Evolutionary conservation across 2,888 invertebrate species (phyloP), one percentile per base, ranked within the genome.

Genomic region (Tenthredo amoena): DNA sequence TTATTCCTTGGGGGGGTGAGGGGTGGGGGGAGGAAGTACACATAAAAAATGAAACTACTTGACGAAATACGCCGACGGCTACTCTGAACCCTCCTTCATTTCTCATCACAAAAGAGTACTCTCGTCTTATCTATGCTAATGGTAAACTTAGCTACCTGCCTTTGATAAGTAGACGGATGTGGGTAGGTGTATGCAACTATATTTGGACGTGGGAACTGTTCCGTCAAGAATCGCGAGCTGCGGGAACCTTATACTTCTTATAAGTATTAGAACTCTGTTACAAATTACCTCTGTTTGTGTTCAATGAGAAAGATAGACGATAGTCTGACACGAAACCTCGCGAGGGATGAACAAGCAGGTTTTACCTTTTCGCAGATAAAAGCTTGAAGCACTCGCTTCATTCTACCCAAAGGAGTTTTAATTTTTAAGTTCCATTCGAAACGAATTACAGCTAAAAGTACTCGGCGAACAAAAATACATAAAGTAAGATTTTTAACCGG

Each of bases 41-140:
- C 47, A 40, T 77, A 77, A 77, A 77, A 77, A 77, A 77, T 77
- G 31, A 50, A 77, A 77, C 50, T 77, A 77, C 76, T 77, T 77
- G 47, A 50, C 50, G 76, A 47, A 50, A 77, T n/a, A 72, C 37
- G 26, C 50, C 50, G 34, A 77, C 26, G 47, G 31, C 31, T 47
- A 31, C 21, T 1, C 26, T 72, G 7, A 15, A 12, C 76, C 76
- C 76, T 50, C 10, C 50, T 47, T 77, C 47, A 77, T 77, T 50
- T 50, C 76, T 77, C 76, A 31, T 77, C 18, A 50, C 50, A 26
- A 77, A 50, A 50, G 76, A 50, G 50, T 77, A 50, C 76, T 77
- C 50, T 77, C 50, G 43, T 72, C 18, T 72, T 72, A 72, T 72
- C 72, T 72, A 72, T 72, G 72, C 72, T 72, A 72, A 72, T 72